Base-by-base conservation (phyloP, 2,797 vertebrate genomes). In the Catostomus latipinnis region DNA sequence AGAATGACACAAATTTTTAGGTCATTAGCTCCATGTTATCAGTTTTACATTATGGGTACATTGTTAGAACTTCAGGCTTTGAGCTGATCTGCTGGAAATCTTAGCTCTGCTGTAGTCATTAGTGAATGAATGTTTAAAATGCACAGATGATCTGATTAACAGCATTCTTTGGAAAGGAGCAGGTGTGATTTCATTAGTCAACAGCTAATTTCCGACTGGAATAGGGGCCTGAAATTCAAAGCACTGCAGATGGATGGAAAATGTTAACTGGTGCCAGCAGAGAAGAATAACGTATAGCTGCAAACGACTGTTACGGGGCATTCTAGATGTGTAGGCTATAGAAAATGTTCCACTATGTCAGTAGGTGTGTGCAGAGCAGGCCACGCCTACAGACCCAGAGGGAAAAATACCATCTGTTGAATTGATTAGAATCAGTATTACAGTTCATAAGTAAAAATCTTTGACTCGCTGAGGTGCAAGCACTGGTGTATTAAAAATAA, bases 341-440 rank as follows among this genome's bases (percentile, higher is more conserved):
- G 22, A 71, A 90, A 89, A 88, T 88, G 82, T 93, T 93, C 92
- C 92, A 92, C 87, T 90, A 82, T 92, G 91, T 93, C 91, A 92
- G 81, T 73, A 81, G 61, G 78, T 85, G 76, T 82, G 78, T 73
- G 77, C 81, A 84, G 82, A 73, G 72, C 74, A 18, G 75, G 71
- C 54, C 83, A 90, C 84, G 2, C 87, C 86, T 81, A 87, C 83
- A 85, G 84, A 87, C 70, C 13, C n/a, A 67, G 80, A 66, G 43
- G 81, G 87, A 87, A 76, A 85, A 81, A 86, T 84, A 88, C 90
- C 67, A 92, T 93, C 90, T 92, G 92, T 82, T 89, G 85, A 84
- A 86, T 84, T 77, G 86, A 88, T 91, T 90, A 87, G 87, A 88
- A 89, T 91, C 84, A 86, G 54, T 85, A 63, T 13, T 45, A 43